Evolutionary conservation across 2,113 vertebrate species (phyloP).

Genomic region (Pontoporia blainvillei): DNA sequence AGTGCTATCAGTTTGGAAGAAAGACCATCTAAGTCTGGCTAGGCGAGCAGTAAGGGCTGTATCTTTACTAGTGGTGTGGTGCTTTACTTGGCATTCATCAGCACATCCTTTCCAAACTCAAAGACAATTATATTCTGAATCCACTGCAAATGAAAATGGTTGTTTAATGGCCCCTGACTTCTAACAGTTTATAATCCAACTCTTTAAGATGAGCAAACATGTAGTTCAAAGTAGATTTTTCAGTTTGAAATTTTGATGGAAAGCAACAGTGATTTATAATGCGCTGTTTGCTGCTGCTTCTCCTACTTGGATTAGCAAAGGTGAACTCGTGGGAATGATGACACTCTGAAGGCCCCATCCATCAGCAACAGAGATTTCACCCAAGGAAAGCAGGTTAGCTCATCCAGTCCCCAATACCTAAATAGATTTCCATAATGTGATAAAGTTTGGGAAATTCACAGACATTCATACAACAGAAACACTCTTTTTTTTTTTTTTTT

Average conservation of each 20-base stretch:
- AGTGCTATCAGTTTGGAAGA: neutral
- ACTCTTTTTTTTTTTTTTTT: neutral
- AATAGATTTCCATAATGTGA: neutral
- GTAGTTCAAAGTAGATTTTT: neutral
- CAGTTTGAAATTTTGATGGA: neutral
- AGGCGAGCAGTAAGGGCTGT: neutral
- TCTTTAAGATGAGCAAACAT: constrained; percentile 21
- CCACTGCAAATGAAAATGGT: constrained; percentile 10
- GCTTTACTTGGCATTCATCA: neutral
- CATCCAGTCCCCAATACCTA: neutral
- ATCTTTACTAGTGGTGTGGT: neutral
- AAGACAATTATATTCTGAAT: neutral
- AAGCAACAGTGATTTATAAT: neutral
- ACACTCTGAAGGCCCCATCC: rapidly evolving
- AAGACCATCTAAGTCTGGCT: neutral
- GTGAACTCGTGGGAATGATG: neutral
- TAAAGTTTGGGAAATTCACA: neutral
- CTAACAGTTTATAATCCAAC: neutral
- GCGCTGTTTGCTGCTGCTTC: neutral
- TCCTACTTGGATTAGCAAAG: neutral
- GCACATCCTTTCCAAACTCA: neutral
- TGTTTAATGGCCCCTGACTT: constrained; percentile 11
- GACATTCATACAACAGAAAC: neutral
- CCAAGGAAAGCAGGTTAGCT: neutral
- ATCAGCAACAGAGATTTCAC: neutral